Base-by-base conservation (phyloP, 2,797 vertebrate genomes). In the Miichthys miiuy region DNA sequence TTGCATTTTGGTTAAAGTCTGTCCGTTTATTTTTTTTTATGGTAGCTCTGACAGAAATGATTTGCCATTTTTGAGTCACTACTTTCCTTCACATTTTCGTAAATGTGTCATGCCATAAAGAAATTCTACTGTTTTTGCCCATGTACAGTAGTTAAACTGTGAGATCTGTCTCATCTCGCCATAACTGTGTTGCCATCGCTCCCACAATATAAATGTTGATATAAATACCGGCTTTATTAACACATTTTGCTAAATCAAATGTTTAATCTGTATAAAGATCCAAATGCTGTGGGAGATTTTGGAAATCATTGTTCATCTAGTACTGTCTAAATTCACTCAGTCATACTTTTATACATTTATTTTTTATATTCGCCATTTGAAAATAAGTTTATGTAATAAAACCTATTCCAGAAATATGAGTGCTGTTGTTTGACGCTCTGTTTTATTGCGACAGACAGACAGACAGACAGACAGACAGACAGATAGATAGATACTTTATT, bases 381-480 rank as follows among this genome's bases (percentile, higher is more conserved):
- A 79, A 69, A 71, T 57, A 16, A 8, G 4, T 56, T 50, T 70
- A 58, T 87, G 38, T 83, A 87, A 88, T 92, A 87, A 89, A 88
- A 62, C 1, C 1, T 9, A 34, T 44, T 77, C 1, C 0, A 27
- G 81, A 38, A 63, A 71, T 72, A 3, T 46, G 14, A 7, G 50
- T 77, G 16, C 2, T 72, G 20, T 30, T 67, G 5, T 56, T 51
- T 13, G 0, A 46, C 1, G 1, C 4, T 52, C 10, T 8, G 30
- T 75, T 58, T 58, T 16, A 6, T 63, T 48, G 30, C 30, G 5
- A 30, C 1, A 30, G 30, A 30, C 1, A 30, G 30, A 30, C 1
- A 30, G 27, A 30, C 7, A 34, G 30, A 34, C 1, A 34, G 30
- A 34, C 7, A 30, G 30, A 34, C 1, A 34, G 34, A 34, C 1